phyloP scores from a whole-genome alignment of 2,888 invertebrate species.

The Leucophenga montana region DNA sequence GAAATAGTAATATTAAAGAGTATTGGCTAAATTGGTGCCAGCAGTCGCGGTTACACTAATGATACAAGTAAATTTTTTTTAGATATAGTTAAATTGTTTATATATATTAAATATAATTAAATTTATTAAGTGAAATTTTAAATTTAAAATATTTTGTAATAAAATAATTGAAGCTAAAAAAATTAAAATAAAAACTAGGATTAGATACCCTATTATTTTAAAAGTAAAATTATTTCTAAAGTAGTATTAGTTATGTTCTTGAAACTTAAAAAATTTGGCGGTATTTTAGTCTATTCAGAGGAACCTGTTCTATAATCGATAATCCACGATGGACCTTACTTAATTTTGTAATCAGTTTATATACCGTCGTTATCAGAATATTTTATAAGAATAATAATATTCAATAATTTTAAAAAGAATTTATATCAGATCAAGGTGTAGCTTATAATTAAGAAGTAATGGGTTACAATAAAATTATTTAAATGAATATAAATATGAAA shows the following conservation, averaged over 20 bases:
- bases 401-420: constrained; percentile 75
- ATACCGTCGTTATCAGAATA: constrained; percentile 80
- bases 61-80: constrained; percentile 76
- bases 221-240: constrained; percentile 69
- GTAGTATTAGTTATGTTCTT: constrained; percentile 77
- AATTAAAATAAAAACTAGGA: constrained; percentile 77
- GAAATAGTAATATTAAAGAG: constrained; percentile 77
- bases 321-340: constrained; percentile 75
- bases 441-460: constrained; percentile 78
- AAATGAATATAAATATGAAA: constrained; percentile 74
- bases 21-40: constrained; percentile 78
- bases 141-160: constrained; percentile 67
- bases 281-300: constrained; percentile 82
- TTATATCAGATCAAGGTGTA: constrained; percentile 83
- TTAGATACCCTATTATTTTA: constrained; percentile 81
- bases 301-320: constrained; percentile 82
- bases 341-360: constrained; percentile 78
- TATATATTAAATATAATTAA: constrained; percentile 77
- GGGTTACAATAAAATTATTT: too few species aligned
- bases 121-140: constrained; percentile 73
- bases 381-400: too few species aligned
- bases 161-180: constrained; percentile 78
- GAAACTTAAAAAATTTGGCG: constrained; percentile 82
- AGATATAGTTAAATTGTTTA: constrained; percentile 75
- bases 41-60: constrained; percentile 82